Percentiles rank a stretch among this genome's conserved stretches.
Conservation (phyloP, 2,113 vertebrate genomes). For the Passerina amoena region DNA sequence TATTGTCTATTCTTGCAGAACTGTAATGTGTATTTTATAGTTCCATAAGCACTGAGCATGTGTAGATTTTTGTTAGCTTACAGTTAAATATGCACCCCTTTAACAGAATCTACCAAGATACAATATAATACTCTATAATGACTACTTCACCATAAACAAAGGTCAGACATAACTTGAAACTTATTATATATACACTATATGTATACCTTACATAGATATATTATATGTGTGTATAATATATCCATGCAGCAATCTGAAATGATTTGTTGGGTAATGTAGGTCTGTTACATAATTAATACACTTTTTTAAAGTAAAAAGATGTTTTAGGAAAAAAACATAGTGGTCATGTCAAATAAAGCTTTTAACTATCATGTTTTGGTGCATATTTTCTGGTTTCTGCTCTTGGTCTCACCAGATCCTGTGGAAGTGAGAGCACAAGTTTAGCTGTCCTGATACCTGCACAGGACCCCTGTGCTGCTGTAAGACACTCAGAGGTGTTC, state of each 20-base stretch:
- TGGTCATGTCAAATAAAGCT: neutral
- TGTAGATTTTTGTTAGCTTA: neutral
- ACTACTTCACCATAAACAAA: neutral
- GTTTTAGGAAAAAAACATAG: neutral
- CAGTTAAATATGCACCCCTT: neutral
- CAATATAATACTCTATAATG: neutral
- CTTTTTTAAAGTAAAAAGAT: neutral
- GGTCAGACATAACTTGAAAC: neutral
- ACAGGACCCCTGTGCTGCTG: neutral
- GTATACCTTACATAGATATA: neutral
- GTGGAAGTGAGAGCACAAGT: neutral
- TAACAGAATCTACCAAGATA: neutral
- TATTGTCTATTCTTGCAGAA: neutral
- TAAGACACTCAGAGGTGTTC: neutral
- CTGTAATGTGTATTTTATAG: neutral
- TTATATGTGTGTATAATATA: neutral
- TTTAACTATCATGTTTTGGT: neutral
- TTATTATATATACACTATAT: neutral
- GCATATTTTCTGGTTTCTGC: neutral
- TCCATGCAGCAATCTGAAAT: neutral
- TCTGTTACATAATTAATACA: neutral
- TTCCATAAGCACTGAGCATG: neutral
- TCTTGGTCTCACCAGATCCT: neutral
- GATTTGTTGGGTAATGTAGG: neutral
- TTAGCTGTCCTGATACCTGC: neutral